Percentiles rank a stretch among this genome's conserved stretches.
Conservation (phyloP, 2,113 vertebrate species). For the Atherinomorus stipes region DNA sequence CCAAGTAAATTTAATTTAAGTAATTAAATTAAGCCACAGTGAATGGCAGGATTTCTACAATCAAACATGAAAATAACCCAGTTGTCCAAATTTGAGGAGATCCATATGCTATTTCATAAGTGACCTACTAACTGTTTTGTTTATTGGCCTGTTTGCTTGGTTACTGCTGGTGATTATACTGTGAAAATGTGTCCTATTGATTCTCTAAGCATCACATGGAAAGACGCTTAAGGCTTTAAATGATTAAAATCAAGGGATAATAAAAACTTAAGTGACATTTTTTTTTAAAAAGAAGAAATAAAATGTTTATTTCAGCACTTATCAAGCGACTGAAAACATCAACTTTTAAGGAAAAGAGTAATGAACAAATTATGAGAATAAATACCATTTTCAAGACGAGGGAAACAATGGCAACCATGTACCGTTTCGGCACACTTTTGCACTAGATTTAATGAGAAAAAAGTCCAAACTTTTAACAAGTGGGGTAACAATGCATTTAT, state of each 20-base stretch:
- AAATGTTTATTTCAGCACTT: background rate
- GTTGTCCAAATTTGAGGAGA: background rate
- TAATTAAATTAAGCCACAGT: background rate
- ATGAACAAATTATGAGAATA: background rate
- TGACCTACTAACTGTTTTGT: slow-evolving; percentile 35
- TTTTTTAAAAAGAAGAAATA: background rate
- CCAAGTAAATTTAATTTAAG: no score
- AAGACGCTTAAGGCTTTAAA: slow-evolving; percentile 44
- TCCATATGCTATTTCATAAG: background rate
- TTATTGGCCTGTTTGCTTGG: slow-evolving; percentile 59
- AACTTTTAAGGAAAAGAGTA: background rate
- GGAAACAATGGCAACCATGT: background rate
- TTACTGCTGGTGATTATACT: slow-evolving; percentile 44
- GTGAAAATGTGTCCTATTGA: slow-evolving; percentile 57
- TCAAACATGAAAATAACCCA: background rate
- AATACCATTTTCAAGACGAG: background rate
- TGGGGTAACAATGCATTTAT: background rate
- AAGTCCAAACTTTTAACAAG: no score
- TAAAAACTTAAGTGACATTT: slow-evolving; percentile 15
- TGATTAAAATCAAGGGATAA: slow-evolving; percentile 11
- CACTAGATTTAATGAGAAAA: no score
- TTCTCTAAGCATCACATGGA: slow-evolving; percentile 68
- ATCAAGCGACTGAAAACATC: background rate
- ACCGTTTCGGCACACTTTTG: no score
- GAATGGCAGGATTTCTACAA: background rate